Percentiles rank a stretch among this genome's conserved stretches.
These are phyloP conservation scores for Ochropacha duplaris DNA, from an alignment of 2,888 invertebrate genomes.

Conservation along the genomic window DNA sequence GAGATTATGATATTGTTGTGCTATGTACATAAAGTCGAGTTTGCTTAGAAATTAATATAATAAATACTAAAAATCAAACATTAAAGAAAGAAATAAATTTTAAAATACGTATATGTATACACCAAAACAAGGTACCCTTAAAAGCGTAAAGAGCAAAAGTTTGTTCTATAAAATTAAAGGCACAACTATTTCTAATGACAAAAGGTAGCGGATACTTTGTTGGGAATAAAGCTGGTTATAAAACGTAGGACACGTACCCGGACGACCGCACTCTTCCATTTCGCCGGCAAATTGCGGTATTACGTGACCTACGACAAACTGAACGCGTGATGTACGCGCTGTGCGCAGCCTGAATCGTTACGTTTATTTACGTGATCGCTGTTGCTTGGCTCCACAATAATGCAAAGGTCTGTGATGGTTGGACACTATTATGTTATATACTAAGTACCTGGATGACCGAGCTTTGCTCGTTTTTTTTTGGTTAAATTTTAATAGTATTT, in stretches of 20 bases:
- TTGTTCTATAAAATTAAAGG: slow-evolving; percentile 3
- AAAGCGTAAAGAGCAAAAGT: neutral
- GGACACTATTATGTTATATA: too few species aligned
- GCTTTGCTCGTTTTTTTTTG: too few species aligned
- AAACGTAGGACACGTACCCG: slow-evolving; percentile 50
- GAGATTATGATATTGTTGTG: neutral
- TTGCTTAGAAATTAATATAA: too few species aligned
- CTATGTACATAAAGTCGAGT: neutral
- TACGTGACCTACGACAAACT: slow-evolving; percentile 47
- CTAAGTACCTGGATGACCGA: too few species aligned
- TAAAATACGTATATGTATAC: neutral
- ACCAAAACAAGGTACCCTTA: neutral
- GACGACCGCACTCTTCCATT: slow-evolving; percentile 54
- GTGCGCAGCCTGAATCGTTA: neutral
- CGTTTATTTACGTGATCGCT: neutral
- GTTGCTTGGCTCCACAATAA: neutral
- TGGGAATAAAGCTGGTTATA: slow-evolving; percentile 49
- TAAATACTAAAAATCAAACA: too few species aligned
- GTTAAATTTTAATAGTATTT: too few species aligned
- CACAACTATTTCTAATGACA: slow-evolving; percentile 2
- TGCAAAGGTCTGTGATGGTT: too few species aligned
- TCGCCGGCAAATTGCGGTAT: slow-evolving; percentile 49
- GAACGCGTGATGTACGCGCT: slow-evolving; percentile 18
- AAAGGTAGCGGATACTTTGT: slow-evolving; percentile 25
- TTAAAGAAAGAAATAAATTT: neutral